Percentiles rank a stretch among this genome's conserved stretches.
phyloP scores from a whole-genome alignment of 1,140 invertebrate genomes.

The Camponotus floridanus region DNA sequence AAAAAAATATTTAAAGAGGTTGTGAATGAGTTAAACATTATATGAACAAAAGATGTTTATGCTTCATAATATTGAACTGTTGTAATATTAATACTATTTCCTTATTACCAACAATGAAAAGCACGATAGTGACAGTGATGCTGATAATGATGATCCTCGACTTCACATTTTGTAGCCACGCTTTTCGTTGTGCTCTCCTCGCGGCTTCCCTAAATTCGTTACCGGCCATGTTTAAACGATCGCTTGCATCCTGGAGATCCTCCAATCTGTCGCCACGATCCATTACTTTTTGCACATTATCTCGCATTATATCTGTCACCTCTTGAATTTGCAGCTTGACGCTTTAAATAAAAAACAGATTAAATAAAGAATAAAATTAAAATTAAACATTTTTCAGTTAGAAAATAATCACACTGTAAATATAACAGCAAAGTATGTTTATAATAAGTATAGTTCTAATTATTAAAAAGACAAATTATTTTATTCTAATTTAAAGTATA shows the following conservation, averaged over 20 bases:
- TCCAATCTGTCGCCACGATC: slow-evolving; percentile 87
- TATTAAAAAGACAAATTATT: too few species aligned
- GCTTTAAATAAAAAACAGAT: slow-evolving; percentile 72
- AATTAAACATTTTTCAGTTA: too few species aligned
- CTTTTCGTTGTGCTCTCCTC: slow-evolving; percentile 84
- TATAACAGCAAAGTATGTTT: too few species aligned
- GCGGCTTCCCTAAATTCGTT: slow-evolving; percentile 86
- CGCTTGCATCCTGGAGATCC: slow-evolving; percentile 87
- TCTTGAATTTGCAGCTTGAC: slow-evolving; percentile 87
- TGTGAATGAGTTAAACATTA: neutral
- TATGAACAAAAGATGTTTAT: neutral
- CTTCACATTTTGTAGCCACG: slow-evolving; percentile 87
- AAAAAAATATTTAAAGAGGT: neutral
- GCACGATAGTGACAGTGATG: slow-evolving; percentile 77
- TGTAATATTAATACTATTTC: slow-evolving; percentile 7
- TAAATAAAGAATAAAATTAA: too few species aligned
- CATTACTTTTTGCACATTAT: slow-evolving; percentile 87
- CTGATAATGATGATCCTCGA: slow-evolving; percentile 80
- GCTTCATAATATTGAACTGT: slow-evolving; percentile 7
- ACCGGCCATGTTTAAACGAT: slow-evolving; percentile 84
- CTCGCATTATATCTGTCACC: slow-evolving; percentile 87
- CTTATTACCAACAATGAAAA: slow-evolving; percentile 83
- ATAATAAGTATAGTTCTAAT: too few species aligned
- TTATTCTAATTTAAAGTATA: too few species aligned
- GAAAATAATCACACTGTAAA: too few species aligned